These are phyloP conservation scores for Caenorhabditis tropicalis DNA, from an alignment of 1,140 invertebrate species.

Conservation along the genomic window DNA sequence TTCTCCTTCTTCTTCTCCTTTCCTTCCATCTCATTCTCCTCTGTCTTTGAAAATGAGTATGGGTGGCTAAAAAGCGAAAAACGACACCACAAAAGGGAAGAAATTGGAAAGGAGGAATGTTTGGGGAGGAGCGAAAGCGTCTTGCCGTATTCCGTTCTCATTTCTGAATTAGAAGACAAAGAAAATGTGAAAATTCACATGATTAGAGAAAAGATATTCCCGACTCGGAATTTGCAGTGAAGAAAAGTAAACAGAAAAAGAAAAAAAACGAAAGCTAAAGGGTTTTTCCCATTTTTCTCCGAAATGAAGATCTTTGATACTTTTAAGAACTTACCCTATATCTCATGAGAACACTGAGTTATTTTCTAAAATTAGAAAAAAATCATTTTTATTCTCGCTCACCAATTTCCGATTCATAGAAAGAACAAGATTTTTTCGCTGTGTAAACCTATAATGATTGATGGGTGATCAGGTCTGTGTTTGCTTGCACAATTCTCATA, in stretches of 20 bases:
- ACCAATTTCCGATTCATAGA: neutral
- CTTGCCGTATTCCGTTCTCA: constrained; percentile 24
- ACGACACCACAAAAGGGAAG: constrained; percentile 4
- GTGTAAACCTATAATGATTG: constrained; percentile 34
- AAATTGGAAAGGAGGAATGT: neutral
- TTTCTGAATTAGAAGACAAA: constrained; percentile 28
- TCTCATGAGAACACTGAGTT: no score
- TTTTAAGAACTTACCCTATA: neutral
- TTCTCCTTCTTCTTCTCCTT: neutral
- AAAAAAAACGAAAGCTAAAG: neutral
- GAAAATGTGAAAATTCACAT: constrained; percentile 40
- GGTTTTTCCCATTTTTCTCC: neutral
- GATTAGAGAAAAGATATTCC: constrained; percentile 26
- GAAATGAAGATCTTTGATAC: neutral
- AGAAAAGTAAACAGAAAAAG: constrained; percentile 34
- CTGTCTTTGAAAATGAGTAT: constrained; percentile 38
- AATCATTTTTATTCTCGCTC: neutral
- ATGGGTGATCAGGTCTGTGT: neutral
- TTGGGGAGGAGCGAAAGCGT: neutral
- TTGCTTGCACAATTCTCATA: constrained; percentile 8
- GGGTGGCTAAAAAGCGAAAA: constrained; percentile 19
- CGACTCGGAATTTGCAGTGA: neutral
- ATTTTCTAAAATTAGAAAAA: neutral
- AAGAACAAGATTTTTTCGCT: neutral
- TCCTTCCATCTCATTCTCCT: constrained; percentile 21